Conservation (phyloP, 1,140 invertebrate genomes). For the Aphaenogaster rudis region DNA sequence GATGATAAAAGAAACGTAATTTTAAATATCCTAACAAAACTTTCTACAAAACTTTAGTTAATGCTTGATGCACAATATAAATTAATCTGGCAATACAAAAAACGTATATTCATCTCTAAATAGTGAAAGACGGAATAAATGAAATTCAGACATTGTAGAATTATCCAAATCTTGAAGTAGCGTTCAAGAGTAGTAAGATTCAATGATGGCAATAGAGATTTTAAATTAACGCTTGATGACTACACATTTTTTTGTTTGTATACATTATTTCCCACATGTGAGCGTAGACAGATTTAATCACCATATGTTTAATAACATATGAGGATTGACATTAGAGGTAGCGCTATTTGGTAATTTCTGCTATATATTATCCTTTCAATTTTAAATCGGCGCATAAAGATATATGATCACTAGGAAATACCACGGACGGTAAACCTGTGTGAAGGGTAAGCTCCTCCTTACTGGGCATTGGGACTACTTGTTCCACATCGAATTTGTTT, state of each 20-base stretch:
- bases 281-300: not conserved
- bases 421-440: constrained; percentile 93
- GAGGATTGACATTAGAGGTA: constrained; percentile 44
- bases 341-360: not conserved
- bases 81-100: not conserved
- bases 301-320: not conserved
- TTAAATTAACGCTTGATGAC: constrained; percentile 50
- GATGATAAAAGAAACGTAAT: constrained; percentile 19
- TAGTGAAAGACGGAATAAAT: not conserved
- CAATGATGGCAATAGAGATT: constrained; percentile 28
- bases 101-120: not conserved
- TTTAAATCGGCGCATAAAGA: constrained; percentile 94
- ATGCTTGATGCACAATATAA: not conserved
- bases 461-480: constrained; percentile 93
- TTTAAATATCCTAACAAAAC: constrained; percentile 9
- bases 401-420: constrained; percentile 97
- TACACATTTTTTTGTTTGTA: not conserved
- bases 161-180: not conserved
- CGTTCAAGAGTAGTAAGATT: constrained; percentile 17
- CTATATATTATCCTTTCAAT: constrained; percentile 84
- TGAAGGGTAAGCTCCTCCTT: constrained; percentile 91
- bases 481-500: constrained; percentile 89
- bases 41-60: constrained; percentile 5
- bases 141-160: not conserved
- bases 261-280: not conserved